phyloP scores from a whole-genome alignment of 2,113 vertebrate genomes.

The Anarhynchus alexandrinus region DNA sequence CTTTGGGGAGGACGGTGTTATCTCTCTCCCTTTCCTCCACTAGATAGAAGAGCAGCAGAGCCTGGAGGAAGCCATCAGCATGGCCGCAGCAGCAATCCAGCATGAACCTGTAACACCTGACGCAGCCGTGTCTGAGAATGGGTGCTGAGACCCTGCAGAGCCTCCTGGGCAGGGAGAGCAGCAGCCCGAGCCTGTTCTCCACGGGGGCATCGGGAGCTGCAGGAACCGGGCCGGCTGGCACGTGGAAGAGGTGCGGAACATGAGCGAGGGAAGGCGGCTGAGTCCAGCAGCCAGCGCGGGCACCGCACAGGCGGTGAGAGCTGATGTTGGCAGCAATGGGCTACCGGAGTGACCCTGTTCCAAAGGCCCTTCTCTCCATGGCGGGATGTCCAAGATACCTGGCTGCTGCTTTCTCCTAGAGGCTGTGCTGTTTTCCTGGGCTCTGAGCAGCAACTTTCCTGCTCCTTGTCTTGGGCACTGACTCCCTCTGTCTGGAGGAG shows the following conservation, averaged over 20 bases:
- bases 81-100: constrained; percentile 74
- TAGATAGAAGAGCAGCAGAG: constrained; percentile 80
- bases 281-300: background rate
- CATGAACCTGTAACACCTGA: constrained; percentile 44
- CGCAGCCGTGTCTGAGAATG: background rate
- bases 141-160: constrained; percentile 42
- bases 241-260: fast-evolving
- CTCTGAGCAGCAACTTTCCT: background rate
- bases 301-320: fast-evolving
- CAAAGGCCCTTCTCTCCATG: background rate
- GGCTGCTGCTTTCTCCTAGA: background rate
- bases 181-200: background rate
- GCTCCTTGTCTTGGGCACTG: background rate
- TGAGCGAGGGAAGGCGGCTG: background rate
- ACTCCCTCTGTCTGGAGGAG: background rate
- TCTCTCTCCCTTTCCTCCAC: background rate
- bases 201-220: background rate
- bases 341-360: background rate
- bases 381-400: background rate
- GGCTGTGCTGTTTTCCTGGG: background rate
- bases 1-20: background rate
- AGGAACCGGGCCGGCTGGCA: background rate
- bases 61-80: constrained; percentile 75
- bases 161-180: background rate
- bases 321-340: fast-evolving